A percentile compares a stretch with the other conserved stretches of the same genome.
phyloP scores from a whole-genome alignment of 2,888 invertebrate genomes.

The Clanis bilineata region DNA sequence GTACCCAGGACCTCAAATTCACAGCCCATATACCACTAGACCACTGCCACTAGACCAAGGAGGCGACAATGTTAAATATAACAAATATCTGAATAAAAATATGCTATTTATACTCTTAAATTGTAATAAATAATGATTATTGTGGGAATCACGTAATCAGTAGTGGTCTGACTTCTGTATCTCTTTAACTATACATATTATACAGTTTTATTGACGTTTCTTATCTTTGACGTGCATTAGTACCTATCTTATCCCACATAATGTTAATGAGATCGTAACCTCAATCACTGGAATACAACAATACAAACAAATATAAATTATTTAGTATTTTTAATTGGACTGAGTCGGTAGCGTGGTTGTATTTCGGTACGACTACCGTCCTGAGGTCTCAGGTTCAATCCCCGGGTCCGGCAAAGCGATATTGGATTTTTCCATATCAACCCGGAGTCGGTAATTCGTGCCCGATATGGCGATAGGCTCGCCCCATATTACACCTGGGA shows the following conservation, averaged over 20 bases:
- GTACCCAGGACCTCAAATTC: too few relatives aligned
- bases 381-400: too few relatives aligned
- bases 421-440: too few relatives aligned
- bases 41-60: too few relatives aligned
- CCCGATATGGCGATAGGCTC: too few relatives aligned
- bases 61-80: too few relatives aligned
- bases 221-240: neutral
- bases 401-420: too few relatives aligned
- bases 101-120: neutral
- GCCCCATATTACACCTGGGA: too few relatives aligned
- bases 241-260: neutral
- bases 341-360: too few relatives aligned
- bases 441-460: too few relatives aligned
- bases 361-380: too few relatives aligned
- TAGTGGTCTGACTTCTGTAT: neutral
- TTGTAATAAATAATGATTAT: neutral
- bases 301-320: neutral
- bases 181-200: neutral
- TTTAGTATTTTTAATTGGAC: neutral
- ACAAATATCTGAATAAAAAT: neutral
- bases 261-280: slow-evolving; percentile 9
- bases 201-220: neutral
- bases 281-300: neutral
- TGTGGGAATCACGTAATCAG: neutral
- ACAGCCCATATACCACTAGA: too few relatives aligned